phyloP scores from a whole-genome alignment of 2,113 vertebrate genomes.

The Scortum barcoo region DNA sequence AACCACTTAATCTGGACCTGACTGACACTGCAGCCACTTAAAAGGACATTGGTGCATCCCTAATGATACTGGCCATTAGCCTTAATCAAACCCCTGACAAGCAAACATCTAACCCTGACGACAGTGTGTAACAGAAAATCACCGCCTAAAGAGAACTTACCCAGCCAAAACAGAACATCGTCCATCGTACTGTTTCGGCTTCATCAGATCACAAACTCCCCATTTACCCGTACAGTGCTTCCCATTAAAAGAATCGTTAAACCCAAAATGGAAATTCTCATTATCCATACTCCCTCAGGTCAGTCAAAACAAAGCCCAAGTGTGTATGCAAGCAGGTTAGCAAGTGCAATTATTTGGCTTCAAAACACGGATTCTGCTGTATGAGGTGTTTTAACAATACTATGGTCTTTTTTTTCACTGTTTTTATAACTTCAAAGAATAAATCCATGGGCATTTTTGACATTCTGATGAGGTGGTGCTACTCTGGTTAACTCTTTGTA shows the following conservation, averaged over 20 bases:
- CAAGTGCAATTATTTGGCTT: not conserved
- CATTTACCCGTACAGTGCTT: not conserved
- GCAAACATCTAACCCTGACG: not conserved
- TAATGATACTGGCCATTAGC: not conserved
- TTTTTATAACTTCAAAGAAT: not conserved
- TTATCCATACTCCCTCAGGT: not conserved
- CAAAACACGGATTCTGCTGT: conserved; percentile 3
- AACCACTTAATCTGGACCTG: not conserved
- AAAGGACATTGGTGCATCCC: not conserved
- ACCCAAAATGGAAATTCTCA: not conserved
- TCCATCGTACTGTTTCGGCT: not conserved
- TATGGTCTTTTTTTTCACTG: not conserved
- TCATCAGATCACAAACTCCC: not conserved
- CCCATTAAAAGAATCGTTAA: not conserved
- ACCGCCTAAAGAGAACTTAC: not conserved
- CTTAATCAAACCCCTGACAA: not conserved
- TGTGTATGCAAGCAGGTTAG: conserved; percentile 8
- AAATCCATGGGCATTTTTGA: not conserved
- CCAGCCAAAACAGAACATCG: not conserved
- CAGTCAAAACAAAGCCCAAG: conserved; percentile 5
- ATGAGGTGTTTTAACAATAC: conserved; percentile 3
- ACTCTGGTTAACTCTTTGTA: not conserved
- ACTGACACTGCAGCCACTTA: not conserved
- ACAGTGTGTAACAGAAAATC: not conserved
- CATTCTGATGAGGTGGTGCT: not conserved